phyloP scores from a whole-genome alignment of 2,113 vertebrate genomes.

The Petromus typicus region DNA sequence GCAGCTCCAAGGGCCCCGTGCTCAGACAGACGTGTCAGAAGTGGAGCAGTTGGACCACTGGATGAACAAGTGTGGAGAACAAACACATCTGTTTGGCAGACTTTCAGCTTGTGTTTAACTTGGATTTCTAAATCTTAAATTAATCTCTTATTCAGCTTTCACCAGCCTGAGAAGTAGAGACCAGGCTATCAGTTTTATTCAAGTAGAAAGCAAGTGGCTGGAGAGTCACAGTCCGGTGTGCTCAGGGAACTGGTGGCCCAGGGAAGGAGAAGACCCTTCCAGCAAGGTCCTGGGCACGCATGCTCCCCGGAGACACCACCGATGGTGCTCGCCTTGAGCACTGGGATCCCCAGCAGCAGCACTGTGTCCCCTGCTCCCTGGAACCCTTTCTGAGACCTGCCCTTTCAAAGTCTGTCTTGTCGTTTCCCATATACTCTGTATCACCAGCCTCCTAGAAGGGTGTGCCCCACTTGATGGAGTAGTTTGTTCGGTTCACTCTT shows the following conservation, averaged over 20 bases:
- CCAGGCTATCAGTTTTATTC: neutral
- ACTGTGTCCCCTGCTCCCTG: neutral
- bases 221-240: neutral
- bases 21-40: neutral
- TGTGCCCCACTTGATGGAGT: neutral
- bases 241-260: neutral
- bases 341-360: neutral
- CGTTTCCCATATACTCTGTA: neutral
- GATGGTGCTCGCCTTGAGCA: fast-evolving
- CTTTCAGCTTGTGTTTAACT: neutral
- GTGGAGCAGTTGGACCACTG: neutral
- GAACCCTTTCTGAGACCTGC: neutral
- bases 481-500: neutral
- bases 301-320: too few species aligned
- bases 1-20: neutral
- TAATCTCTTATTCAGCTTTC: neutral
- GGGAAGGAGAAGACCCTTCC: too few species aligned
- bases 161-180: neutral
- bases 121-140: neutral
- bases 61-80: neutral
- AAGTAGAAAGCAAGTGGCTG: neutral
- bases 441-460: neutral
- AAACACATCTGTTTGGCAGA: neutral
- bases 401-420: neutral
- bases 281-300: too few species aligned